phyloP scores from a whole-genome alignment of 1,140 invertebrate genomes.

The Diplogasteroides magnus region DNA sequence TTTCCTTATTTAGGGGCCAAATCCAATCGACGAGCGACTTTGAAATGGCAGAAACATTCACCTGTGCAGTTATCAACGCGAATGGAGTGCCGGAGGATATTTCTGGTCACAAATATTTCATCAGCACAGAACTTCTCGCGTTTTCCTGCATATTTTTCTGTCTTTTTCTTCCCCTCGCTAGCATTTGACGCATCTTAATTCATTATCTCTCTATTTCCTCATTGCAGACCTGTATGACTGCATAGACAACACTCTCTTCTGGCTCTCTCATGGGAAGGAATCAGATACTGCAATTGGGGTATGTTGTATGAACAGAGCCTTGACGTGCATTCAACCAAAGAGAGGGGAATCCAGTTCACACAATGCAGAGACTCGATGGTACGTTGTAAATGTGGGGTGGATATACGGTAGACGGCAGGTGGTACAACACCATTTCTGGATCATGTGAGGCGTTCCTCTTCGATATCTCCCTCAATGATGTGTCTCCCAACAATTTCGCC shows the following conservation, averaged over 20 bases:
- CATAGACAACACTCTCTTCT: slow-evolving; percentile 48
- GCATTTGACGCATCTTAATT: not conserved
- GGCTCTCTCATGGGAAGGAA: slow-evolving; percentile 40
- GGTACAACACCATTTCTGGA: slow-evolving; percentile 47
- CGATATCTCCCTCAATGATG: slow-evolving; percentile 27
- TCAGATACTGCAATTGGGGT: slow-evolving; percentile 34
- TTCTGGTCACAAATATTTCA: not conserved
- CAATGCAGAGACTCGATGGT: slow-evolving; percentile 46
- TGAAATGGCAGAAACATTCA: not conserved
- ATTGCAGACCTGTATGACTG: slow-evolving; percentile 53
- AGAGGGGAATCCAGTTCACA: slow-evolving; percentile 40
- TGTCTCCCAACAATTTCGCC: slow-evolving; percentile 52
- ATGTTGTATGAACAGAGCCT: slow-evolving; percentile 47
- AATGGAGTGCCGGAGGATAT: slow-evolving; percentile 11
- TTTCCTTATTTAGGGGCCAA: slow-evolving; percentile 2
- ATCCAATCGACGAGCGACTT: not conserved
- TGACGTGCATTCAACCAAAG: slow-evolving; percentile 50
- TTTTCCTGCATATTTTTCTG: not conserved
- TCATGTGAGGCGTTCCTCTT: slow-evolving; percentile 49
- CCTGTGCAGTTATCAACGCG: slow-evolving; percentile 10
- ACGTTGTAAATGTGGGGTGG: not conserved
- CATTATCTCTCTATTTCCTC: slow-evolving; percentile 2
- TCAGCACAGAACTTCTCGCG: not conserved
- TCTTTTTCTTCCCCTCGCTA: not conserved
- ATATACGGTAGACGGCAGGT: no score